phyloP scores from a whole-genome alignment of 2,888 invertebrate genomes.

The Xestia sexstrigata region DNA sequence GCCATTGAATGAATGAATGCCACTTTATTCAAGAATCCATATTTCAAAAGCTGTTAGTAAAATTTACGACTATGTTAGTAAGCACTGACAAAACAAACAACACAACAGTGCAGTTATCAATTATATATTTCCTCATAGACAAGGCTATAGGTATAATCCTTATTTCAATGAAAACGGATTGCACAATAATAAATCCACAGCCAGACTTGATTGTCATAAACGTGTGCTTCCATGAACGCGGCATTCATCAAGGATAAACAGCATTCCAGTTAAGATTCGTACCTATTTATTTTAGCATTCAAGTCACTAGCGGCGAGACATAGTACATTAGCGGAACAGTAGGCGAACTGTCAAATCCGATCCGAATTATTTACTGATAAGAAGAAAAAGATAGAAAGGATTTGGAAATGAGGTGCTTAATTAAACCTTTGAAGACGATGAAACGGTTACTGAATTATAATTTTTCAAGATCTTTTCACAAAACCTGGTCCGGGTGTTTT shows the following conservation, averaged over 20 bases:
- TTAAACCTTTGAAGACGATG: not conserved
- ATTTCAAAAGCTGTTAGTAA: too few relatives aligned
- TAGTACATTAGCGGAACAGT: constrained; percentile 27
- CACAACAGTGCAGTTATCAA: too few relatives aligned
- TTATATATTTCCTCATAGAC: too few relatives aligned
- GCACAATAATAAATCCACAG: not conserved
- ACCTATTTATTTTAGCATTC: constrained; percentile 70
- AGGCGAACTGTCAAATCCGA: constrained; percentile 6
- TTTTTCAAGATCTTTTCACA: not conserved
- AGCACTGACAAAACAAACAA: too few relatives aligned
- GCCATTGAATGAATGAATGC: too few relatives aligned
- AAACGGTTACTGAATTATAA: not conserved
- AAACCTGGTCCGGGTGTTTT: not conserved
- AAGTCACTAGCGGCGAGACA: constrained; percentile 61
- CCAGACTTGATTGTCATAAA: constrained; percentile 40
- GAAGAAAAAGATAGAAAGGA: not conserved
- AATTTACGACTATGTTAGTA: too few relatives aligned
- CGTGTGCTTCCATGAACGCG: constrained; percentile 27
- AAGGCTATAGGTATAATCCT: not conserved
- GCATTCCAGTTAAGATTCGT: constrained; percentile 62
- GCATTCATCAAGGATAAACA: constrained; percentile 55
- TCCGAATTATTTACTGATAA: not conserved
- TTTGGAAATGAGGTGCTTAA: not conserved
- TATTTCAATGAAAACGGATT: not conserved
- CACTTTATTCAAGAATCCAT: too few relatives aligned